phyloP scores from a whole-genome alignment of 2,113 vertebrate species.

The cat (Felis catus) region DNA sequence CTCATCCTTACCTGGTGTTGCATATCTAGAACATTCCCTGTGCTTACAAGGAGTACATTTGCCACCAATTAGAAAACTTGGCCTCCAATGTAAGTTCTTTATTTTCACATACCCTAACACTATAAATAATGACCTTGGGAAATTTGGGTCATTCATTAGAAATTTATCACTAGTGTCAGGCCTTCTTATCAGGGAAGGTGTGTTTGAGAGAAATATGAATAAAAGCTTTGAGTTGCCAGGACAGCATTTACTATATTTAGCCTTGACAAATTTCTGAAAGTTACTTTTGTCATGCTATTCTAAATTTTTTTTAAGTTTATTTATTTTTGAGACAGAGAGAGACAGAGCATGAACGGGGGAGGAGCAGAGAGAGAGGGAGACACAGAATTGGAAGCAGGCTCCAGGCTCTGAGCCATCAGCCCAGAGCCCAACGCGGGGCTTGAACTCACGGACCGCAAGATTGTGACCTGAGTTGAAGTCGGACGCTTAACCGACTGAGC shows the following conservation, averaged over 20 bases:
- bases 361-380: no score
- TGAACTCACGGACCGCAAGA: no score
- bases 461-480: no score
- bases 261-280: constrained; percentile 8
- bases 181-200: neutral
- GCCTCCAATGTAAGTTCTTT: neutral
- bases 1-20: neutral
- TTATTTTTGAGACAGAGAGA: no score
- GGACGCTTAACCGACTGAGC: no score
- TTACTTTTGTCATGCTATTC: neutral
- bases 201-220: neutral
- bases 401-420: no score
- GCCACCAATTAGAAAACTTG: neutral
- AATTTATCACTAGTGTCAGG: neutral
- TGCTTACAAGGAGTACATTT: neutral
- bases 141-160: neutral
- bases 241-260: neutral
- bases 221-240: neutral
- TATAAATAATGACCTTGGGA: neutral
- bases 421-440: no score
- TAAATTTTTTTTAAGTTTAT: neutral
- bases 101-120: neutral
- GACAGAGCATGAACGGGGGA: no score
- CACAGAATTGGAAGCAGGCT: no score
- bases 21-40: neutral